A percentile compares a stretch with the other conserved stretches of the same genome.
Conservation (phyloP, 2,113 vertebrate species). For the Echinops telfairi region DNA sequence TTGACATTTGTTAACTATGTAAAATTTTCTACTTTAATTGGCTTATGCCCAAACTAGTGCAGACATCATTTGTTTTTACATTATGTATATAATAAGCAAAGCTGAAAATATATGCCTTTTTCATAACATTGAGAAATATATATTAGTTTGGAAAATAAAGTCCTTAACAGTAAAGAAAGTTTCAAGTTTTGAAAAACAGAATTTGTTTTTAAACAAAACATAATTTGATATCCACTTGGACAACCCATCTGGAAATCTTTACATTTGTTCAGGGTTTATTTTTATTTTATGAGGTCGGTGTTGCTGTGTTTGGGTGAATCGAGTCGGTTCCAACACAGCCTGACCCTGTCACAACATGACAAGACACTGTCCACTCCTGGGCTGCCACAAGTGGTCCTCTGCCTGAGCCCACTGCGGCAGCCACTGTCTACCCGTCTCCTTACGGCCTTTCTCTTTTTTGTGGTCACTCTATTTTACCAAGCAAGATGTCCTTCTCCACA, state of each 20-base stretch:
- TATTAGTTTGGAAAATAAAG: background rate
- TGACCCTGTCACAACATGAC: too few relatives aligned
- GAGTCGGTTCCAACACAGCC: too few relatives aligned
- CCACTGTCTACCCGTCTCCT: too few relatives aligned
- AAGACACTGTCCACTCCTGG: too few relatives aligned
- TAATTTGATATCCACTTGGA: background rate
- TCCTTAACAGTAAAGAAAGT: background rate
- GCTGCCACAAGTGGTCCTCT: too few relatives aligned
- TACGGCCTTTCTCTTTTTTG: too few relatives aligned
- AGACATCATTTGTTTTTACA: background rate
- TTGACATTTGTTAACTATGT: background rate
- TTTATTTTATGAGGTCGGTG: background rate
- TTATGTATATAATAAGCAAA: background rate
- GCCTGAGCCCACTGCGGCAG: too few relatives aligned
- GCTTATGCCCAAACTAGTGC: background rate
- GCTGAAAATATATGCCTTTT: background rate
- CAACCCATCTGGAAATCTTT: background rate
- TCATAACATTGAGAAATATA: background rate
- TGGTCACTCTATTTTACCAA: too few relatives aligned
- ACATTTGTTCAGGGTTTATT: constrained; percentile 1
- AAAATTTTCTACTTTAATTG: background rate
- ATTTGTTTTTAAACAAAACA: background rate
- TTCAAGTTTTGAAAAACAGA: background rate
- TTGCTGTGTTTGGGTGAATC: too few relatives aligned
- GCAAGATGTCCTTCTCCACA: too few relatives aligned